Evolutionary conservation across 2,113 vertebrate species (phyloP), one percentile per base, ranked within the genome.

Genomic region (Misgurnus anguillicaudatus): DNA sequence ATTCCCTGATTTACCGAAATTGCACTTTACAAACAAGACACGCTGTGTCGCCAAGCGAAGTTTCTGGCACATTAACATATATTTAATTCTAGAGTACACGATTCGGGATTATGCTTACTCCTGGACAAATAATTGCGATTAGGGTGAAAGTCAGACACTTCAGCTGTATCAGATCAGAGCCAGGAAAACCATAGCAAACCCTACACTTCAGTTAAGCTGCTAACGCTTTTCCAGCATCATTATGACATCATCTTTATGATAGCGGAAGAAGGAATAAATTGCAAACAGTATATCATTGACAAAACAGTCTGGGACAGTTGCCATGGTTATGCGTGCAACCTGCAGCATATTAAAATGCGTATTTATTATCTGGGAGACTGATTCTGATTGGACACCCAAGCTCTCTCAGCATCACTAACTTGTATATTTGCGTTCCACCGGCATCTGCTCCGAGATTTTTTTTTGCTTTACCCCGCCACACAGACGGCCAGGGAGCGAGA

Each of bases 381-480:
- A 8, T 31, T 81, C 47, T 62, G 79, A 70, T 78, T 75, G 61
- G 75, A 66, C 61, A 73, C 69, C 21, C 71, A 70, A 45, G 51
- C 71, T 16, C 51, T 63, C 31, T n/a, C 48, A 42, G 53, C 57
- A 13, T 75, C 11, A 68, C 79, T 41, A 66, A 72, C 61, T 61
- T 74, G 67, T 66, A 79, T 85, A 75, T 86, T 75, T 83, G 21
- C 69, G 77, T 85, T 76, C 42, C 41, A 48, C n/a, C 31, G 31
- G 77, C 82, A 81, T 84, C 77, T 88, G 80, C 88, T 75, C 16
- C 60, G 5, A 90, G 86, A 87, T 31, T 31, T 88, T 88, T n/a
- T 85, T 83, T 69, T 71, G 39, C 74, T 84, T 62, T 65, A 38
- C 57, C 47, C 60, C n/a, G 0, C n/a, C 21, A 21, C 24, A 16